Percentiles rank a stretch among this genome's conserved stretches.
These are phyloP conservation scores for Philopedon plagiatum DNA, from an alignment of 2,888 invertebrate species.

Conservation along the genomic window DNA sequence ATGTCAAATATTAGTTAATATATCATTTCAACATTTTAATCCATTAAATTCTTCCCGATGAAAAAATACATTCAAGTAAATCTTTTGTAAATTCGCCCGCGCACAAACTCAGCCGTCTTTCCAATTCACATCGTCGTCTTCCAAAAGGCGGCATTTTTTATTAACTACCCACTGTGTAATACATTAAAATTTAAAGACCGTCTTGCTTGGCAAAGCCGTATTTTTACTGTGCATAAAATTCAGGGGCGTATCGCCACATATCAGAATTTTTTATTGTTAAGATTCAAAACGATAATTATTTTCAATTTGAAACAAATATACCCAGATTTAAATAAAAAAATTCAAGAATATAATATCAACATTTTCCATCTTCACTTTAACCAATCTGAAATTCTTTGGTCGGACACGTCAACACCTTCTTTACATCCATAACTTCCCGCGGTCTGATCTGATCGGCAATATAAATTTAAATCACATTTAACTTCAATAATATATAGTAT, in stretches of 20 bases:
- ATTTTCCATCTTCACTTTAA: too few species aligned
- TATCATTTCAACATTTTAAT: not conserved
- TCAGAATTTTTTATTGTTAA: too few species aligned
- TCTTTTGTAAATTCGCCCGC: conserved; percentile 10
- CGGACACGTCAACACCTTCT: too few species aligned
- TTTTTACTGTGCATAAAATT: not conserved
- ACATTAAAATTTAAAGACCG: conserved; percentile 14
- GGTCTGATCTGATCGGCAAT: too few species aligned
- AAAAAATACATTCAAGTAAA: conserved; percentile 12
- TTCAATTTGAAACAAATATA: too few species aligned
- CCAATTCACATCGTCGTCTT: conserved; percentile 7
- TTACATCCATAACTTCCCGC: too few species aligned
- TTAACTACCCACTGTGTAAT: conserved; percentile 18
- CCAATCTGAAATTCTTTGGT: too few species aligned
- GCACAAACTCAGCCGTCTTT: conserved; percentile 2
- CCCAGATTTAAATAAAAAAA: too few species aligned
- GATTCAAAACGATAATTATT: too few species aligned
- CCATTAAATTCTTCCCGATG: not conserved
- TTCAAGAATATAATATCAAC: too few species aligned
- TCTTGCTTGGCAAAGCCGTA: not conserved
- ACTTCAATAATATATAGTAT: too few species aligned
- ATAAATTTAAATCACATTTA: too few species aligned
- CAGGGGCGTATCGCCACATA: not conserved
- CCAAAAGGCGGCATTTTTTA: conserved; percentile 8
- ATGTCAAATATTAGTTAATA: not conserved